Evolutionary conservation across 1,140 invertebrate species (phyloP), one percentile per base, ranked within the genome.

Genomic region (Macrobrachium nipponense): DNA sequence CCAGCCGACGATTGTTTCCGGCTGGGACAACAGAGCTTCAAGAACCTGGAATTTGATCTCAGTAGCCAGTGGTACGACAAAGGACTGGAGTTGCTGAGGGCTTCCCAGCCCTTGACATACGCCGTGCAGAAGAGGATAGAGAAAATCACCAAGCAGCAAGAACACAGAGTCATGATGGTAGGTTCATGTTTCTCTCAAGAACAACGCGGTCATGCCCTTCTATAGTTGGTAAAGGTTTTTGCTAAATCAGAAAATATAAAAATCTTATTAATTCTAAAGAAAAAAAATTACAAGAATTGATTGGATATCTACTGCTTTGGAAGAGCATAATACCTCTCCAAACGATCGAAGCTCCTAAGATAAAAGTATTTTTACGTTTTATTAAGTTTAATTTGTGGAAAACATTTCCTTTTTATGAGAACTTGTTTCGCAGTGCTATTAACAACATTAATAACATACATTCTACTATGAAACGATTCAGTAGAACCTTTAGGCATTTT

Each of bases 21-120:
- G 12, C 43, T 89, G 36, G 82, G 86, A 2, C 85, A 89, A 23
- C 88, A 89, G 62, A 87, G 88, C 23, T 89, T 89, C 62, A 80
- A 81, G 23, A 89, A 89, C 75, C 83, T 89, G 85, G 88, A 89
- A 36, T 89, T 89, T 51, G 86, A 87, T 18, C 76, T 87, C 44
- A 87, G 88, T 27, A 76, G 87, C 8, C 10, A 79, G 10, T 89
- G 88, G 88, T 87, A 84, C 70, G 51, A 77, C 15, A 85, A 87
- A 44, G 88, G 82, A 0, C 76, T 87, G 17, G 82, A 86, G 43
- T 11, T 89, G 64, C 43, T 89, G 64, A 58, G 44, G 62, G 59
- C 62, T 4, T 36, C 64, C 43, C 62, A 73, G 23, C 82, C 83
- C 6, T 12, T 87, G 8, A 73, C 79, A 15, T 59, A 51, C 27